Evolutionary conservation across 1,140 invertebrate genomes (phyloP).

Genomic region (Drosophila ananassae): DNA sequence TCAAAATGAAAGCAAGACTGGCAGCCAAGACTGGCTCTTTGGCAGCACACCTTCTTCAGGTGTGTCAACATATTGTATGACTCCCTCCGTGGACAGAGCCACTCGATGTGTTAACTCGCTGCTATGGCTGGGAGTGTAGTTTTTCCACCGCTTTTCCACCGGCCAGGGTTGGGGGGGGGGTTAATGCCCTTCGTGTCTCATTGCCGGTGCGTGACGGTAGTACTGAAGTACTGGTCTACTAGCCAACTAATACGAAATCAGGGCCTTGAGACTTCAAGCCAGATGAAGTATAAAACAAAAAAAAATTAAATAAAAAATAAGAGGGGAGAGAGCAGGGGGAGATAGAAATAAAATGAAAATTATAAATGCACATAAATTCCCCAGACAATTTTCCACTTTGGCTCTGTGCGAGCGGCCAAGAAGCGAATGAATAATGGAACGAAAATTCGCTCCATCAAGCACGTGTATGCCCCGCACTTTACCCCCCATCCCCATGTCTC

Average conservation of each 20-base stretch:
- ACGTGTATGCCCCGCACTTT: conserved; percentile 27
- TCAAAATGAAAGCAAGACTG: conserved; percentile 1
- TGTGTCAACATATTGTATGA: conserved; percentile 19
- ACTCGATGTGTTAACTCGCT: conserved; percentile 22
- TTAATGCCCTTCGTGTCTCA: conserved; percentile 29
- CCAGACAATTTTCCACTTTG: conserved; percentile 50
- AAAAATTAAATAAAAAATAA: background rate
- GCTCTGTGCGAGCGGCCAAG: conserved; percentile 38
- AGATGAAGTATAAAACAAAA: background rate
- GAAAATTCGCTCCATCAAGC: conserved; percentile 50
- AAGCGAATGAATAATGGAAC: conserved; percentile 50
- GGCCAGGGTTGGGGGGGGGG: conserved; percentile 10
- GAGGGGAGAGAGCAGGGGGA: background rate
- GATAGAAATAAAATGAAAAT: conserved; percentile 34
- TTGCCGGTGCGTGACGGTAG: conserved; percentile 38
- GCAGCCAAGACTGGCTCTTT: conserved; percentile 7
- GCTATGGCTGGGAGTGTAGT: conserved; percentile 26
- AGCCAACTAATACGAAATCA: conserved; percentile 6
- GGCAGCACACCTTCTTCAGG: conserved; percentile 39
- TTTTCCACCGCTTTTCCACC: conserved; percentile 41
- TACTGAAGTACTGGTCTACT: background rate
- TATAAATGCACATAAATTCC: conserved; percentile 54
- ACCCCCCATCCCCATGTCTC: background rate
- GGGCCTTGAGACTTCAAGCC: background rate
- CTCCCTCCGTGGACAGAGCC: background rate